These are phyloP conservation scores for Drosophila ezoana DNA, from an alignment of 2,888 invertebrate species.

Conservation along the genomic window DNA sequence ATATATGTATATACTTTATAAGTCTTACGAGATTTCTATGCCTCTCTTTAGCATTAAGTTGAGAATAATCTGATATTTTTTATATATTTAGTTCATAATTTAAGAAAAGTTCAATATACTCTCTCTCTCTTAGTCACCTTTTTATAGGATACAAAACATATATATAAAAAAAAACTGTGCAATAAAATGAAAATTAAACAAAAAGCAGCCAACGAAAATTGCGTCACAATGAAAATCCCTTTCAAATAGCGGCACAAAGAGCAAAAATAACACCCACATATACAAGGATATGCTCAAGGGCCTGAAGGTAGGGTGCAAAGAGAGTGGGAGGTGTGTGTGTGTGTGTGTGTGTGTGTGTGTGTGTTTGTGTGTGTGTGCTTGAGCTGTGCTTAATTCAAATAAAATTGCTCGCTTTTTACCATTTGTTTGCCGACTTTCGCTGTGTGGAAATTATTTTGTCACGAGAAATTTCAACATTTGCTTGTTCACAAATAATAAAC, in stretches of 20 bases:
- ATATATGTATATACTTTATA: too few relatives aligned
- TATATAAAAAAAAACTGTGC: conserved; percentile 13
- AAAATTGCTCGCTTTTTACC: conserved; percentile 54
- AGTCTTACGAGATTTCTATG: too few relatives aligned
- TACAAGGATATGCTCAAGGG: conserved; percentile 11
- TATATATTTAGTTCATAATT: too few relatives aligned
- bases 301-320: background rate
- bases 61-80: too few relatives aligned
- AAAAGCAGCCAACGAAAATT: conserved; percentile 43
- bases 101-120: background rate
- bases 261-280: conserved; percentile 13
- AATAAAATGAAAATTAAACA: conserved; percentile 51
- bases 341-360: background rate
- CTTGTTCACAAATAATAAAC: conserved; percentile 45
- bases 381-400: conserved; percentile 55
- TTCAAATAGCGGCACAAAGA: conserved; percentile 24
- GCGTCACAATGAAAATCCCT: conserved; percentile 57
- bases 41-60: too few relatives aligned
- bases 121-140: background rate
- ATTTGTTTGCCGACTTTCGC: conserved; percentile 23
- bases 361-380: conserved; percentile 17
- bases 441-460: conserved; percentile 52
- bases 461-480: conserved; percentile 38
- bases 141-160: conserved; percentile 5
- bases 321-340: background rate